Base-by-base conservation (phyloP, 2,797 vertebrate species). In the Pitangus sulphuratus region DNA sequence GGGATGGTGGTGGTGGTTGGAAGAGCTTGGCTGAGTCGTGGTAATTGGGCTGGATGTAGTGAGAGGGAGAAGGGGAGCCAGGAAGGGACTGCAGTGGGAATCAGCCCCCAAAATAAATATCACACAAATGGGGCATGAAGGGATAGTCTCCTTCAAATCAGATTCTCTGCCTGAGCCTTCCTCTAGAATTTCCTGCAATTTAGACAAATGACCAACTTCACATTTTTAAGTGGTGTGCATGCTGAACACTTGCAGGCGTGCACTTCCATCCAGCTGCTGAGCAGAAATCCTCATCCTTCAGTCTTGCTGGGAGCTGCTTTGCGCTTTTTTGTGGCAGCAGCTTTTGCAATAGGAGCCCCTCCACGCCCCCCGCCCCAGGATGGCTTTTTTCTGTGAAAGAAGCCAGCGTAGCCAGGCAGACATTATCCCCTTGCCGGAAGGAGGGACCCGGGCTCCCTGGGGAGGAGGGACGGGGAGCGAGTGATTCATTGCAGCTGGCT, bases 401-500 rank as follows among this genome's bases (percentile, higher is more conserved):
- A 81, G 62, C 11, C 90, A 56, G 74, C 22, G 5, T 22, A 83
- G 80, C 65, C 72, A 74, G 87, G 85, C 77, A 71, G 88, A 71
- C 85, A 93, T 96, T 96, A 82, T 97, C 90, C 93, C 77, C 47
- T 72, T 10, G 89, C 94, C 93, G 96, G 97, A 97, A 97, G 92
- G 95, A 95, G 96, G 90, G 96, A 92, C 81, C 86, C 77, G 62
- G 35, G 85, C 91, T 96, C 94, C 90, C 87, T 30, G 89, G 93
- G 89, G 95, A 93, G 93, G 80, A 95, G 93, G 91, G 68, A 84
- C 45, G 70, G 91, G 92, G 28, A 57, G 84, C 6, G 15, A 45
- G 84, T 93, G 92, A 94, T 96, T 96, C 96, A 97, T 91, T 90
- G 95, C 97, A 97, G 96, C 96, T 97, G 96, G 89, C 96, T 95